phyloP scores from a whole-genome alignment of 2,888 invertebrate species.

The Leptodirus hochenwartii region DNA sequence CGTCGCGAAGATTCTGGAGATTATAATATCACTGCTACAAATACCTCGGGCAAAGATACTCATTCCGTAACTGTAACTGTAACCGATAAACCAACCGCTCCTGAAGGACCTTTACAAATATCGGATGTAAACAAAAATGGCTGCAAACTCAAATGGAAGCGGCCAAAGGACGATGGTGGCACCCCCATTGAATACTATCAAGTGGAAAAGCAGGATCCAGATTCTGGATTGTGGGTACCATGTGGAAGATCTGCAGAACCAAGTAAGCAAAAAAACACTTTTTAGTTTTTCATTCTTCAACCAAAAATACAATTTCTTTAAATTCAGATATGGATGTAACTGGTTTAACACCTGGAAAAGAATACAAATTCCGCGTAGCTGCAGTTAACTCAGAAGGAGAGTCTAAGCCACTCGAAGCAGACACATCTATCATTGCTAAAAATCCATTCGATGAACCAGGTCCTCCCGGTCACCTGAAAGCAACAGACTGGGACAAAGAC shows the following conservation, averaged over 20 bases:
- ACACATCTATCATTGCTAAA: constrained; percentile 78
- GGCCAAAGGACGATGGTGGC: constrained; percentile 89
- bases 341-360: constrained; percentile 73
- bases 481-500: constrained; percentile 90
- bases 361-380: constrained; percentile 90
- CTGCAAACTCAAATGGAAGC: constrained; percentile 88
- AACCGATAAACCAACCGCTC: constrained; percentile 72
- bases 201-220: constrained; percentile 85
- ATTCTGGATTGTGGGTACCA: constrained; percentile 77
- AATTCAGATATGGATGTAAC: constrained; percentile 56
- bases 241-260: constrained; percentile 71
- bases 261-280: constrained; percentile 32
- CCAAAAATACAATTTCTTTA: constrained; percentile 9
- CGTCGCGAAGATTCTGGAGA: constrained; percentile 70
- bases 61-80: constrained; percentile 68
- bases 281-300: constrained; percentile 2
- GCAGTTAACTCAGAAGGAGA: constrained; percentile 95
- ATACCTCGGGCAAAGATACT: constrained; percentile 72
- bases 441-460: constrained; percentile 93
- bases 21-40: constrained; percentile 70
- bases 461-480: constrained; percentile 68
- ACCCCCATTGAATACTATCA: constrained; percentile 90
- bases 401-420: constrained; percentile 79
- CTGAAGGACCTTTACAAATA: constrained; percentile 79
- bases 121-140: constrained; percentile 86